Base-by-base conservation (phyloP, 64 coral and sea anemone genomes). In the Porites lutea region DNA sequence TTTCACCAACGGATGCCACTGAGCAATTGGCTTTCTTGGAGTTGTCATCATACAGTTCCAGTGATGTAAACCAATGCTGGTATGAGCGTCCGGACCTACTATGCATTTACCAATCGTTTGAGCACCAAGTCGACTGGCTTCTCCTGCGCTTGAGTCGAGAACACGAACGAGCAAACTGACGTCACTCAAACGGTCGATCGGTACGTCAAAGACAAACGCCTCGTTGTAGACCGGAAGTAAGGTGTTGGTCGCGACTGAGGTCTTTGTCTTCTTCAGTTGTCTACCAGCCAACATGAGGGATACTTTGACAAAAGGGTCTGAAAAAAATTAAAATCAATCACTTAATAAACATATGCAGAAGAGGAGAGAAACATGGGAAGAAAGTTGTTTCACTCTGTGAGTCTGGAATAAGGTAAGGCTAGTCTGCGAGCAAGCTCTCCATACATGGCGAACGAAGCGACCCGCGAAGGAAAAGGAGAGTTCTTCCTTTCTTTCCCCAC, bases 1-100 rank as follows among this genome's bases (percentile, higher is more conserved):
- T 51, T 85, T 83, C 15, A 93, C 22, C 12, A 96, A 71, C 20
- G 95, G 92, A 87, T 98, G 96, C 96, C 96, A 98, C 65, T 98
- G 96, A 11, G 96, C 96, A 18, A 98, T 95, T 2, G 96, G 96
- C 80, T 92, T 98, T 54, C 96, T 82, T 50, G 96, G 96, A 8
- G 96, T 83, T 7, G 93, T 92, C 93, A 98, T 89, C 96, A 98
- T 98, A 64, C 93, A 98, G 47, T 98, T 95, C 96, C 96, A 98
- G 45, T 98, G 96, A 86, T 98, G 96, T 22, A 98, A 60, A 13
- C 96, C 96, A 58, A 98, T 95, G 67, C 96, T 98, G 12, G 93
- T 95, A 58, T 91, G 74, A 1, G 96, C 67, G 80, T 98, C 89
- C 0, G 96, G 96, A 65, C 96, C 96, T 2, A 98, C 80, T 18